Evolutionary conservation across 2,797 vertebrate genomes (phyloP).

Genomic region (Rallus crepitans): DNA sequence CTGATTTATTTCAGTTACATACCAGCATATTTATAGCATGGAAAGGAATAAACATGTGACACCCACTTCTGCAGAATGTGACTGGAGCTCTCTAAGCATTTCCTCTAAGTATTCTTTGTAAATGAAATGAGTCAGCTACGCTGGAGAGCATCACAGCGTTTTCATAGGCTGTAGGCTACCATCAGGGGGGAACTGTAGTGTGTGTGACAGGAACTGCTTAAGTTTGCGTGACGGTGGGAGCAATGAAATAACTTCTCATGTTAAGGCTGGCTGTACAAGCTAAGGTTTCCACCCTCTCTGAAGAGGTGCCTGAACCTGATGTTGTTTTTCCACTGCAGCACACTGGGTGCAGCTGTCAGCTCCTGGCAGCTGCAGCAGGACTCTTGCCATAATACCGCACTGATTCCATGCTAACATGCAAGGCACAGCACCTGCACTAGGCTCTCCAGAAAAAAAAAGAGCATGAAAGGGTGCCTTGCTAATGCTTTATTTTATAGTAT

Average conservation of each 20-base stretch:
- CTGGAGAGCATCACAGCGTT: background rate
- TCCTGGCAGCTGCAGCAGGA: background rate
- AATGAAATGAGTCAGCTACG: slow-evolving; percentile 47
- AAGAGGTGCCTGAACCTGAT: background rate
- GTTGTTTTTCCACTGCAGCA: background rate
- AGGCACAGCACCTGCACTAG: background rate
- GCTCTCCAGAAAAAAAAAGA: background rate
- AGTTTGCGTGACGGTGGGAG: background rate
- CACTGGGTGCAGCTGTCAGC: background rate
- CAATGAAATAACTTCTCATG: background rate
- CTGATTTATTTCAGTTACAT: background rate
- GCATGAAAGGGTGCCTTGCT: background rate
- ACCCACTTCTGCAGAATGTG: slow-evolving; percentile 40
- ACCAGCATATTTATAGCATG: background rate
- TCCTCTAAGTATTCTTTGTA: slow-evolving; percentile 52
- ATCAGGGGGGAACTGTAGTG: background rate
- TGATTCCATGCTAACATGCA: background rate
- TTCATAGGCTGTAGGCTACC: background rate
- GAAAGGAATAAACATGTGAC: slow-evolving; percentile 9
- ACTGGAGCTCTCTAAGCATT: slow-evolving; percentile 4
- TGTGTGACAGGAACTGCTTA: slow-evolving; percentile 2
- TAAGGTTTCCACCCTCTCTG: background rate
- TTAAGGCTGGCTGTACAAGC: background rate
- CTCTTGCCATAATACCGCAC: background rate
- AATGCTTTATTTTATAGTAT: background rate